A percentile compares a stretch with the other conserved stretches of the same genome.
phyloP scores from a whole-genome alignment of 2,113 vertebrate genomes.

The Cinclus cinclus region DNA sequence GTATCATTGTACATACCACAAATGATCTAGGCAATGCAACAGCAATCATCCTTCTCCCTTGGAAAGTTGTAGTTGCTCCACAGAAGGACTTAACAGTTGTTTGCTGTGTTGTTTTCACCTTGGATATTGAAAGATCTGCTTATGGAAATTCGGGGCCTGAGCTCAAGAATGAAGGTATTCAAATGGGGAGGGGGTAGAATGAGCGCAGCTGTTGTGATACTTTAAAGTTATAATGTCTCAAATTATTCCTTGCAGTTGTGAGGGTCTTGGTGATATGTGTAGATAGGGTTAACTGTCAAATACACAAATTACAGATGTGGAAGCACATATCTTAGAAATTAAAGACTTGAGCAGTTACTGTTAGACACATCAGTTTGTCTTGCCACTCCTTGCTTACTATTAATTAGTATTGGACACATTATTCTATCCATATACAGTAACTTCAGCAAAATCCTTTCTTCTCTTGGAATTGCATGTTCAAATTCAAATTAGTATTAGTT shows the following conservation, averaged over 20 bases:
- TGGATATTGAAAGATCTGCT: not conserved
- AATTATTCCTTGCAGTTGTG: not conserved
- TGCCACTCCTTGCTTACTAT: not conserved
- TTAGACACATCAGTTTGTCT: not conserved
- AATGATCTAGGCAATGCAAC: not conserved
- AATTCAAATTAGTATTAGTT: not conserved
- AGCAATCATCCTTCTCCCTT: not conserved
- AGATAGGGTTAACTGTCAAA: not conserved
- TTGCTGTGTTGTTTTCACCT: not conserved
- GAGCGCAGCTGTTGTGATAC: not conserved
- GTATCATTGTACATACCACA: not conserved
- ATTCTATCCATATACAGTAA: not conserved
- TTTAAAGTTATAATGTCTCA: not conserved
- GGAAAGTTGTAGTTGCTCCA: not conserved
- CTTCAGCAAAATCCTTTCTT: not conserved
- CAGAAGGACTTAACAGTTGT: not conserved
- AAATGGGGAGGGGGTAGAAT: not conserved
- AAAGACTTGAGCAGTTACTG: not conserved
- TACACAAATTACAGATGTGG: not conserved
- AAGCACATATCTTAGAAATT: not conserved
- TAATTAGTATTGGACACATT: not conserved
- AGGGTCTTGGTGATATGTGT: not conserved
- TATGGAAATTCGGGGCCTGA: not conserved
- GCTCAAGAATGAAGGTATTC: not conserved
- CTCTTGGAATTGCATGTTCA: not conserved